Evolutionary conservation across 2,888 invertebrate genomes (phyloP).

Genomic region (Cenopis cana): DNA sequence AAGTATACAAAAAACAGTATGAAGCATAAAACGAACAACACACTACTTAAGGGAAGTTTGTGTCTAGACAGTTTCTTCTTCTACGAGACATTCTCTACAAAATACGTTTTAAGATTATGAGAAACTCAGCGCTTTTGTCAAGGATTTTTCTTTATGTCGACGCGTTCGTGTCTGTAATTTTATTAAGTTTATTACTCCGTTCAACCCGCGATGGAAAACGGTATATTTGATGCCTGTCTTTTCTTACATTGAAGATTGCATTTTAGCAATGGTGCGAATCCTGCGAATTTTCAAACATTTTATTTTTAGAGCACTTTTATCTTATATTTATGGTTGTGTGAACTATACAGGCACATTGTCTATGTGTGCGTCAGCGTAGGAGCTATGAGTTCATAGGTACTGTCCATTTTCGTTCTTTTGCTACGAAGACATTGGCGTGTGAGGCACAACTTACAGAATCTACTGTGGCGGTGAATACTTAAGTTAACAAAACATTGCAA

Average conservation of each 20-base stretch:
- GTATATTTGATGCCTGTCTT: constrained; percentile 1
- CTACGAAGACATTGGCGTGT: too few species aligned
- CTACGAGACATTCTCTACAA: constrained; percentile 3
- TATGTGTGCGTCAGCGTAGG: too few species aligned
- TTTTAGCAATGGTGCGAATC: too few species aligned
- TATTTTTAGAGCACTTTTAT: too few species aligned
- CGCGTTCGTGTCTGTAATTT: constrained; percentile 11
- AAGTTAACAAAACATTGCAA: background rate
- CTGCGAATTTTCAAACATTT: background rate
- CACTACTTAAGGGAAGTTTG: background rate
- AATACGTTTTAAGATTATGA: constrained; percentile 10
- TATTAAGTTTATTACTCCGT: constrained; percentile 14
- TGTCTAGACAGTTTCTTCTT: constrained; percentile 27
- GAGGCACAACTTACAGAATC: too few species aligned
- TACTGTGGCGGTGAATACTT: too few species aligned
- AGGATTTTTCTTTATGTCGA: constrained; percentile 9
- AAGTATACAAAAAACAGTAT: background rate
- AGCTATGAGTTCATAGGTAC: too few species aligned
- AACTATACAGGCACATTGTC: too few species aligned
- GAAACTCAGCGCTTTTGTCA: constrained; percentile 24
- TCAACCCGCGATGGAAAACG: background rate
- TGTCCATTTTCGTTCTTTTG: too few species aligned
- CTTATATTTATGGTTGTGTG: too few species aligned
- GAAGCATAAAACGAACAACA: constrained; percentile 7
- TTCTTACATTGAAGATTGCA: background rate